phyloP scores from a whole-genome alignment of 2,113 vertebrate species.

The Coptodon bakossiorum region DNA sequence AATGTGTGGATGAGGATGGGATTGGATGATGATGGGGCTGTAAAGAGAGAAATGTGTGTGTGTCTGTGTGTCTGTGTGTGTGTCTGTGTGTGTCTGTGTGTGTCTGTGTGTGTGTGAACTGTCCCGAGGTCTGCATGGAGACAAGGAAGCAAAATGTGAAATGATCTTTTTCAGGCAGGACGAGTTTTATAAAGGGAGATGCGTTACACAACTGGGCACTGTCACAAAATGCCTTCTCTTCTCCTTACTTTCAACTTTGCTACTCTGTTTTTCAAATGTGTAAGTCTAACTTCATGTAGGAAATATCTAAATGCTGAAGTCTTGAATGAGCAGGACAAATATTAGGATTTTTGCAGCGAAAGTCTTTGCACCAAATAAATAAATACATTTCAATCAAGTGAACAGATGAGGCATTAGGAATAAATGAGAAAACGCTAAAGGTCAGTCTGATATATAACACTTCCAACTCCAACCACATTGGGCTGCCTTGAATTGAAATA shows the following conservation, averaged over 20 bases:
- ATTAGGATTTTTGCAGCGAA: not conserved
- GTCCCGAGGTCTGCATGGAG: not conserved
- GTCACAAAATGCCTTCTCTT: not conserved
- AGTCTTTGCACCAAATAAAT: fast-evolving
- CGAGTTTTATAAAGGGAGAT: not conserved
- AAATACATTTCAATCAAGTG: not conserved
- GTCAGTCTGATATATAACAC: not conserved
- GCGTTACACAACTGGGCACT: not conserved
- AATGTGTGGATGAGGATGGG: not conserved
- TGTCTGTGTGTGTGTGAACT: not conserved
- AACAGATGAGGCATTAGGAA: not conserved
- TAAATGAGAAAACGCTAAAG: not conserved
- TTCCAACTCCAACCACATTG: not conserved
- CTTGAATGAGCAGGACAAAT: not conserved
- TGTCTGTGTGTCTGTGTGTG: no score
- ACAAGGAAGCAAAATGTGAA: not conserved
- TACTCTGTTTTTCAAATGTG: not conserved
- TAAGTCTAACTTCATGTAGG: not conserved
- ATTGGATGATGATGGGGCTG: not conserved
- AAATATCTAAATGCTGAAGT: not conserved
- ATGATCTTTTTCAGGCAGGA: not conserved
- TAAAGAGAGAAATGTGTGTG: not conserved
- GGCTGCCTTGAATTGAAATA: not conserved
- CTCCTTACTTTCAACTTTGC: not conserved
- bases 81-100: not conserved